Conservation (phyloP, 2,888 invertebrate genomes). For the Stenodema calcarata region DNA sequence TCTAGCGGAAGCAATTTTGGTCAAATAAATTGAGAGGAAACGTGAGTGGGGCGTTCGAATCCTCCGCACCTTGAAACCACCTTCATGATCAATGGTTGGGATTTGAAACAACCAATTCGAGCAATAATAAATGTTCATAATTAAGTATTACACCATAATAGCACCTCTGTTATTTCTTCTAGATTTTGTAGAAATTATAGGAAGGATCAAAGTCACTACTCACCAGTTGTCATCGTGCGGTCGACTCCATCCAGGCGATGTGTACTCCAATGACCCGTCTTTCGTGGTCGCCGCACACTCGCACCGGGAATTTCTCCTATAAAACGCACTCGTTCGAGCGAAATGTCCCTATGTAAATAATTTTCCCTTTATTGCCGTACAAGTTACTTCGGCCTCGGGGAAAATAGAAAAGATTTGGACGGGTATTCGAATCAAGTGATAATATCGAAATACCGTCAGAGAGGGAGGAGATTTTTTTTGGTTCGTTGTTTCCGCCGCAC, state of each 20-base stretch:
- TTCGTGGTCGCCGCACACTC: slow-evolving; percentile 11
- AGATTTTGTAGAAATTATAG: background rate
- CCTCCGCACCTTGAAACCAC: too few species aligned
- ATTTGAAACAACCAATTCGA: too few species aligned
- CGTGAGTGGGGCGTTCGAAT: too few species aligned
- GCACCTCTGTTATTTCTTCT: background rate
- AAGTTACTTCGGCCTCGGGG: background rate
- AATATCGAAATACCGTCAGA: background rate
- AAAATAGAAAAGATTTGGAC: background rate
- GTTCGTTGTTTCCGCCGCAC: slow-evolving; percentile 1
- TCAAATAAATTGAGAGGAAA: too few species aligned
- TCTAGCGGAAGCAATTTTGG: too few species aligned
- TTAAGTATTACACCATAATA: too few species aligned
- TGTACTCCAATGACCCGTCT: slow-evolving; percentile 35
- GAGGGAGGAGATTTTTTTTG: background rate
- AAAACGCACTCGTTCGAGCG: slow-evolving; percentile 1
- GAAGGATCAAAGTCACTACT: background rate
- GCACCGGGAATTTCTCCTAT: background rate
- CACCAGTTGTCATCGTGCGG: slow-evolving; percentile 40
- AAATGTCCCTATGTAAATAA: background rate
- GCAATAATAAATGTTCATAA: too few species aligned
- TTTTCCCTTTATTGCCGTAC: background rate
- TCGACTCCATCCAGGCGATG: slow-evolving; percentile 38
- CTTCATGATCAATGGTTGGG: too few species aligned
- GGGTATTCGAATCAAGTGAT: background rate